Evolutionary conservation across 2,888 invertebrate species (phyloP).

Genomic region (Ornithoptera priamus): DNA sequence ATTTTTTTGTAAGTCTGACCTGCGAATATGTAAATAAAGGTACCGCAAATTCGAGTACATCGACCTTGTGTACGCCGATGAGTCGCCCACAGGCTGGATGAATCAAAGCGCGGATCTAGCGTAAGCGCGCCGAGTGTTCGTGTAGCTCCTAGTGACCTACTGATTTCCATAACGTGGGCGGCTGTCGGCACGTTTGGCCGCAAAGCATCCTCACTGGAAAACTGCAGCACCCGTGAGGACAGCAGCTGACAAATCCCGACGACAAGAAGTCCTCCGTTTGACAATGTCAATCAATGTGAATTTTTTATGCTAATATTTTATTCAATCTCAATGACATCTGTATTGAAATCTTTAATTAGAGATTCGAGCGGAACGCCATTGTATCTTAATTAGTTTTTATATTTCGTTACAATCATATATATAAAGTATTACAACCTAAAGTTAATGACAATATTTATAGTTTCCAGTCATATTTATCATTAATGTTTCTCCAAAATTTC

Average conservation of each 20-base stretch:
- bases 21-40: slow-evolving; percentile 71
- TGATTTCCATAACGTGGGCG: slow-evolving; percentile 75
- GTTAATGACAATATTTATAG: too few species aligned
- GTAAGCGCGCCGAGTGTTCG: slow-evolving; percentile 48
- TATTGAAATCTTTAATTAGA: slow-evolving; percentile 8
- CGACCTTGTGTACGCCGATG: slow-evolving; percentile 61
- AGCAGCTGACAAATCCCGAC: slow-evolving; percentile 39
- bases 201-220: slow-evolving; percentile 31
- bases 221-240: slow-evolving; percentile 44
- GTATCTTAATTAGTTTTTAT: slow-evolving; percentile 17
- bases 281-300: slow-evolving; percentile 12
- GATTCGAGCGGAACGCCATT: slow-evolving; percentile 25
- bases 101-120: slow-evolving; percentile 65
- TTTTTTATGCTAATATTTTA: slow-evolving; percentile 14
- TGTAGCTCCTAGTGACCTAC: slow-evolving; percentile 74
- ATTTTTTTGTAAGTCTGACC: slow-evolving; percentile 74
- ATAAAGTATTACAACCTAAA: background rate
- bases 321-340: slow-evolving; percentile 20
- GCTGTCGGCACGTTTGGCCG: slow-evolving; percentile 28
- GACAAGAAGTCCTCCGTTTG: slow-evolving; percentile 25
- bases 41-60: slow-evolving; percentile 76
- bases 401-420: slow-evolving; percentile 1
- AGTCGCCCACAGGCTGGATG: slow-evolving; percentile 64
- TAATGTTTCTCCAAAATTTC: too few species aligned
- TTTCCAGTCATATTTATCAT: too few species aligned